Percentiles rank a stretch among this genome's conserved stretches.
Evolutionary conservation across 2,888 invertebrate species (phyloP).

Genomic region (Dexiosoma caninum): DNA sequence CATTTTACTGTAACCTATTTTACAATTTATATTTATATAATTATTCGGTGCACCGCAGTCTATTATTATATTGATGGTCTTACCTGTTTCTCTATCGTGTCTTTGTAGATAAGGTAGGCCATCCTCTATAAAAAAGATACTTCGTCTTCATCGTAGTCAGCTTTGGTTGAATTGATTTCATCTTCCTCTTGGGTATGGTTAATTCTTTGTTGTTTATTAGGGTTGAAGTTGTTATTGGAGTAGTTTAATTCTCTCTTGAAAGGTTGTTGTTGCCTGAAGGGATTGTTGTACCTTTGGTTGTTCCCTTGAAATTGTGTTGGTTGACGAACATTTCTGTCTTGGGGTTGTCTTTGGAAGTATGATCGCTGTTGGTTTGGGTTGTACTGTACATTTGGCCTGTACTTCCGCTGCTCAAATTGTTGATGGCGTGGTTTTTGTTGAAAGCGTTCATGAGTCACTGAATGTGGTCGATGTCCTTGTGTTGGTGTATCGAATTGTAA

Average conservation of each 20-base stretch:
- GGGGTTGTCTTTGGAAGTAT: background rate
- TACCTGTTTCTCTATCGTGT: conserved; percentile 9
- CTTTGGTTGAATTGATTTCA: background rate
- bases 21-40: conserved; percentile 12
- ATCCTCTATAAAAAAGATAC: conserved; percentile 8
- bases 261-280: background rate
- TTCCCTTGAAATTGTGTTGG: conserved; percentile 2
- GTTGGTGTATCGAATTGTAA: background rate
- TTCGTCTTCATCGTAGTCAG: conserved; percentile 13
- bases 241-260: background rate
- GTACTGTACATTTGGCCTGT: conserved; percentile 9
- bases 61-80: conserved; percentile 13
- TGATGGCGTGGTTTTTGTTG: conserved; percentile 10
- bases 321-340: conserved; percentile 16
- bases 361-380: background rate
- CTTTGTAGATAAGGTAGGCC: conserved; percentile 7
- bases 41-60: conserved; percentile 3
- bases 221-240: background rate
- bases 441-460: background rate
- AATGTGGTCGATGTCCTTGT: background rate
- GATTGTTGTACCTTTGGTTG: conserved; percentile 6
- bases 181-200: background rate
- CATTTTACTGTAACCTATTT: conserved; percentile 6
- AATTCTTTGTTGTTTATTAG: conserved; percentile 5
- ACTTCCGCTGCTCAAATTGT: background rate